These are phyloP conservation scores for Accipiter virgatus DNA, from an alignment of 2,113 vertebrate genomes.

Conservation along the genomic window DNA sequence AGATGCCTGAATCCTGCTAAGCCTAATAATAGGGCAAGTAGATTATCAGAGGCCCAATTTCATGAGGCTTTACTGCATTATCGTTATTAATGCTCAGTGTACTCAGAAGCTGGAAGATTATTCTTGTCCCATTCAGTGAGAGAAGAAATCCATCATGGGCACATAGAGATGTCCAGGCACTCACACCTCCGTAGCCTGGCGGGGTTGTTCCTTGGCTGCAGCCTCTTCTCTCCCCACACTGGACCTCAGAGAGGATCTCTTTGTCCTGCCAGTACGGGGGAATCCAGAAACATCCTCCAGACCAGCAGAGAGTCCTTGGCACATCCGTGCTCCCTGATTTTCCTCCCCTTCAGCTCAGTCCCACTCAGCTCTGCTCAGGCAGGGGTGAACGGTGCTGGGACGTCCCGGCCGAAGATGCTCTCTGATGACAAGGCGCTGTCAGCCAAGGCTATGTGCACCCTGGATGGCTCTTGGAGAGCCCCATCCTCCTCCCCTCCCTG, in stretches of 20 bases:
- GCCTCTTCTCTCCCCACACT: background rate
- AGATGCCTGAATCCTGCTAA: constrained; percentile 56
- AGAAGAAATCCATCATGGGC: constrained; percentile 1
- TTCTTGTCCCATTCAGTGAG: background rate
- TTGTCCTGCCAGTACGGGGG: background rate
- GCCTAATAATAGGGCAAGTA: constrained; percentile 56
- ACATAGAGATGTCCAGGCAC: background rate
- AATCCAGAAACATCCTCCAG: background rate
- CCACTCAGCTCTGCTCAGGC: rapidly evolving
- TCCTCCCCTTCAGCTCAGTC: background rate
- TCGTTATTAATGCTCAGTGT: constrained; percentile 46
- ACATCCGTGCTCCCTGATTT: background rate
- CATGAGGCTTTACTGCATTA: constrained; percentile 64
- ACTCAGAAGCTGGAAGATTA: constrained; percentile 43
- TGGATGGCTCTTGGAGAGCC: constrained; percentile 5
- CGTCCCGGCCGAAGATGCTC: background rate
- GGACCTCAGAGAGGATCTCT: background rate
- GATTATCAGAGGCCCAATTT: constrained; percentile 59
- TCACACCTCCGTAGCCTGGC: background rate
- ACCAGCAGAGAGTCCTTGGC: background rate
- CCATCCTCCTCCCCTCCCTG: background rate
- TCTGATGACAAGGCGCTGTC: background rate
- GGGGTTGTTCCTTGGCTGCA: background rate
- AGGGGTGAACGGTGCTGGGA: background rate
- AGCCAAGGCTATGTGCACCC: background rate